Conservation (phyloP, 1,140 invertebrate genomes). For the Cephus cinctus region DNA sequence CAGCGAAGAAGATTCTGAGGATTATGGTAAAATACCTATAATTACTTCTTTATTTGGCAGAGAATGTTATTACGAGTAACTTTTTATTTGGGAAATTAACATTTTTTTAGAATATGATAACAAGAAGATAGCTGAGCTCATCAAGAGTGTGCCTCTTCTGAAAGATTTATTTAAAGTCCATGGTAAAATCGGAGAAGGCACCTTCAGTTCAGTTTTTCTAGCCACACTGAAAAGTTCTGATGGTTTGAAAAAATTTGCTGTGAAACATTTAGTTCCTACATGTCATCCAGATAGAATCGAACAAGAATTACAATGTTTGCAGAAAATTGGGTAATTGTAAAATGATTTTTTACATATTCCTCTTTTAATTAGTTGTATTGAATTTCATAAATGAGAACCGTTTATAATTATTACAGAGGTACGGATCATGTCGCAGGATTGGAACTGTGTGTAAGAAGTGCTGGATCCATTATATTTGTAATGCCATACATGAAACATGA, state of each 20-base stretch:
- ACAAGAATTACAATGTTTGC: conserved; percentile 75
- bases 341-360: not conserved
- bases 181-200: conserved; percentile 74
- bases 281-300: conserved; percentile 75
- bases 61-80: too few relatives aligned
- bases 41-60: too few relatives aligned
- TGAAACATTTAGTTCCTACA: conserved; percentile 83
- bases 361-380: conserved; percentile 10
- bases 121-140: conserved; percentile 38
- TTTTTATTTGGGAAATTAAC: too few relatives aligned
- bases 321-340: conserved; percentile 71
- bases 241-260: conserved; percentile 65
- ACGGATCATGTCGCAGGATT: conserved; percentile 80
- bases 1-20: too few relatives aligned
- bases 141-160: conserved; percentile 61
- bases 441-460: conserved; percentile 73
- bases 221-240: conserved; percentile 65
- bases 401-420: conserved; percentile 63
- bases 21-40: too few relatives aligned
- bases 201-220: conserved; percentile 80
- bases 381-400: conserved; percentile 3
- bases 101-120: conserved; percentile 3
- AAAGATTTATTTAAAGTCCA: conserved; percentile 67
- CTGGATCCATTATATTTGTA: conserved; percentile 82
- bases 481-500: conserved; percentile 89